These are phyloP conservation scores for Channa maculata DNA, from an alignment of 2,113 vertebrate species.

Conservation along the genomic window DNA sequence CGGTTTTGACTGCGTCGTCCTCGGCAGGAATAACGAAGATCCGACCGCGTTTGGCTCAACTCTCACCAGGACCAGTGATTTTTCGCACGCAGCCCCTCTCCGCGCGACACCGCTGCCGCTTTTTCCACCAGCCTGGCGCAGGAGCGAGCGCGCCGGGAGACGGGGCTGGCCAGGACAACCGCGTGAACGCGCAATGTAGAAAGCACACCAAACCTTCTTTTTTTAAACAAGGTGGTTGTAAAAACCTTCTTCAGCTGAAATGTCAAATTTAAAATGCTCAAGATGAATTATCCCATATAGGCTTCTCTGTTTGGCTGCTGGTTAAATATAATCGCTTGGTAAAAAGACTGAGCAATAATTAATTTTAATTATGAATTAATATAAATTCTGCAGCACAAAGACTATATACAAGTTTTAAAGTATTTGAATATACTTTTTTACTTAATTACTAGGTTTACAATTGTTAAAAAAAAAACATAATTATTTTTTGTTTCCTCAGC, in stretches of 20 bases:
- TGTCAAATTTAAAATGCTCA: too few relatives aligned
- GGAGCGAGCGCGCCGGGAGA: slow-evolving; percentile 67
- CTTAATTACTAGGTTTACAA: too few relatives aligned
- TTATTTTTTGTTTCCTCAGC: too few relatives aligned
- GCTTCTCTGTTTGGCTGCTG: too few relatives aligned
- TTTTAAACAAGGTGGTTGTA: background rate
- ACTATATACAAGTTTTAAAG: too few relatives aligned
- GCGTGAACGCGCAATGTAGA: slow-evolving; percentile 64
- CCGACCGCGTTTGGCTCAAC: slow-evolving; percentile 43
- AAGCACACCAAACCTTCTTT: background rate
- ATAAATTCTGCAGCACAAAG: too few relatives aligned
- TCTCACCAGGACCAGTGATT: slow-evolving; percentile 45
- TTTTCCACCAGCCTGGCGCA: slow-evolving; percentile 67
- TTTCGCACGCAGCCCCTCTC: slow-evolving; percentile 49
- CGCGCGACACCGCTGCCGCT: slow-evolving; percentile 76
- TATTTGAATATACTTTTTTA: too few relatives aligned
- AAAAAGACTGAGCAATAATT: background rate
- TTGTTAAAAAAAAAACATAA: too few relatives aligned
- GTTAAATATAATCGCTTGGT: background rate
- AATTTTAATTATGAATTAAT: too few relatives aligned
- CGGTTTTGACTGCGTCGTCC: slow-evolving; percentile 28
- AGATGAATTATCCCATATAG: too few relatives aligned
- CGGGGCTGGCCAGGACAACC: slow-evolving; percentile 56
- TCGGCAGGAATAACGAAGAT: slow-evolving; percentile 36
- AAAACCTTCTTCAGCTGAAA: too few relatives aligned